Base-by-base conservation (phyloP, 2,797 vertebrate genomes). In the Halcyon smyrnensis region DNA sequence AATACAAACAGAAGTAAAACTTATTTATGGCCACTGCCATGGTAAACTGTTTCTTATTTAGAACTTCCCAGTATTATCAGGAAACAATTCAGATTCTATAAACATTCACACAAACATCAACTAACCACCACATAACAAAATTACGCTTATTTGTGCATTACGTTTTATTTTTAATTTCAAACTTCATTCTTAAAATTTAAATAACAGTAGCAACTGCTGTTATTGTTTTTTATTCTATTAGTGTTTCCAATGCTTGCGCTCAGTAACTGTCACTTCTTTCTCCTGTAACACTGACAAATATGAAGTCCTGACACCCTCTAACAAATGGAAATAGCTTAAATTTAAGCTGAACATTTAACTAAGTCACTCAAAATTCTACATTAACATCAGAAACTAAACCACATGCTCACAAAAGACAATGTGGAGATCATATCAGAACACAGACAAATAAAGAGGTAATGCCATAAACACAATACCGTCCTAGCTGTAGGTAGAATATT, bases 401-500 rank as follows among this genome's bases (percentile, higher is more conserved):
- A 2, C 68, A 32, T 32, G 4, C 32, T 68, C 41, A 81, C 21
- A 69, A 85, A 87, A 53, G 1, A 23, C 4, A 74, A 8, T 15
- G 28, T 32, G 15, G 27, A 17, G 19, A 84, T 45, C 6, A 15
- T 32, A 53, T 56, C 1, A 6, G 41, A 79, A 54, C 17, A 48
- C 1, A 51, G n/a, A 50, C 50, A 85, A 90, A 93, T 76, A 80
- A 91, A 82, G 53, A 45, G 15, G 57, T 73, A 82, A 63, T 6
- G 12, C 45, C 41, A 28, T 54, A 88, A 89, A 73, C 48, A 88
- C 43, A 86, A 54, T 41, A 19, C 12, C 17, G 18, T 74, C 53
- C 70, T 14, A 92, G 53, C 30, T 84, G 36, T 51, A 81, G 28
- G n/a, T 80, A 28, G 60, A 77, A 95, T 91, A 95, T 94, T 97